Percentiles rank a stretch among this genome's conserved stretches.
Conservation (phyloP, 1,140 invertebrate genomes). For the Sinonovacula constricta region DNA sequence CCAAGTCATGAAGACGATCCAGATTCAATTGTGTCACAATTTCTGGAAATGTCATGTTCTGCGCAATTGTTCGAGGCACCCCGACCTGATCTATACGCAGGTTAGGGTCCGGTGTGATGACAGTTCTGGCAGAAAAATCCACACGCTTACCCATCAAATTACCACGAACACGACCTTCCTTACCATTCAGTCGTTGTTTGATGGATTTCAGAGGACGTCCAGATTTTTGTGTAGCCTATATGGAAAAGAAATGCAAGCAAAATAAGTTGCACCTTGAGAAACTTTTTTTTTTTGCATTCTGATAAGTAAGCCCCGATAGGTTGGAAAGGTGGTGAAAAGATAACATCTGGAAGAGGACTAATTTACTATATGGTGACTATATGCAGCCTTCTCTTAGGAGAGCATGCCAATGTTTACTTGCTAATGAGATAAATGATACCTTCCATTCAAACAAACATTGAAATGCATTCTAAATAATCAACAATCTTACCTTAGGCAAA, state of each 20-base stretch:
- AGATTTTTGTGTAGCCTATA: conserved; percentile 96
- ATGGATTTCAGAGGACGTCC: conserved; percentile 99
- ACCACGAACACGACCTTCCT: conserved; percentile 98
- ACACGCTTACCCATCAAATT: conserved; percentile 99
- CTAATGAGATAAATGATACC: too few relatives aligned
- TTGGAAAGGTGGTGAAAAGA: too few relatives aligned
- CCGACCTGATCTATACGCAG: conserved; percentile 98
- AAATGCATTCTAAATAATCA: too few relatives aligned
- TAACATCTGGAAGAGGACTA: too few relatives aligned
- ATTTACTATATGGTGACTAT: too few relatives aligned
- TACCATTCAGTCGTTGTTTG: conserved; percentile 88
- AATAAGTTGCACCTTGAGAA: too few relatives aligned
- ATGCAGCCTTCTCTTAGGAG: too few relatives aligned
- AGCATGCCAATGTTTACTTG: too few relatives aligned
- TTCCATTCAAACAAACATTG: too few relatives aligned
- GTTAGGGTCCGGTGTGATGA: conserved; percentile 99
- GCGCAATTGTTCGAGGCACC: conserved; percentile 98
- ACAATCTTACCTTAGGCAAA: conserved; percentile 89
- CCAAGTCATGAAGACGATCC: conserved; percentile 97
- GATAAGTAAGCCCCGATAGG: too few relatives aligned
- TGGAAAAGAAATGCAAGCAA: conserved; percentile 3
- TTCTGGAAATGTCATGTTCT: conserved; percentile 99
- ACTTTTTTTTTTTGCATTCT: too few relatives aligned
- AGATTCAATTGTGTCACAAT: conserved; percentile 99
- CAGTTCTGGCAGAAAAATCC: conserved; percentile 99